phyloP scores from a whole-genome alignment of 2,888 invertebrate genomes.

The Diaprepes abbreviatus region DNA sequence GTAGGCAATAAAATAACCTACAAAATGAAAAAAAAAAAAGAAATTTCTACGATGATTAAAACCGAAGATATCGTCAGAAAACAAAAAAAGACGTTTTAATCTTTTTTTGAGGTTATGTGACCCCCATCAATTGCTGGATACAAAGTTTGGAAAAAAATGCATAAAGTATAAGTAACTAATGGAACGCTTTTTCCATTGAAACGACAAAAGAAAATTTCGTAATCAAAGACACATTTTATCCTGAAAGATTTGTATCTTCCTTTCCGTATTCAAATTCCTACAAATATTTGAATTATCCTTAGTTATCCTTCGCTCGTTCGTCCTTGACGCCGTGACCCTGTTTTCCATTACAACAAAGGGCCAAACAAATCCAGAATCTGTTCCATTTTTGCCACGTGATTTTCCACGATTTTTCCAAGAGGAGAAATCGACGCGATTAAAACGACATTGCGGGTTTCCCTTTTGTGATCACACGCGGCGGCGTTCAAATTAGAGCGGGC shows the following conservation, averaged over 20 bases:
- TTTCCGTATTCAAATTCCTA: conserved; percentile 11
- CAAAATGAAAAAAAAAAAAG: too few species aligned
- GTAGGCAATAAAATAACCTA: too few species aligned
- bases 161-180: too few species aligned
- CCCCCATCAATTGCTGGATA: too few species aligned
- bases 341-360: conserved; percentile 25
- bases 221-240: conserved; percentile 18
- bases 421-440: conserved; percentile 8
- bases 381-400: conserved; percentile 28
- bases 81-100: too few species aligned
- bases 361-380: conserved; percentile 30
- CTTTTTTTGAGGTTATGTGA: too few species aligned
- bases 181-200: background rate
- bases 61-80: too few species aligned
- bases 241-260: conserved; percentile 5
- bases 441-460: conserved; percentile 10
- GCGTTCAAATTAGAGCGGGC: background rate
- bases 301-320: conserved; percentile 12
- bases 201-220: background rate
- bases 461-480: background rate
- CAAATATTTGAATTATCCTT: conserved; percentile 24
- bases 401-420: conserved; percentile 4
- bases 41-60: too few species aligned
- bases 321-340: conserved; percentile 20
- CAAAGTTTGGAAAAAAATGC: too few species aligned